phyloP scores from a whole-genome alignment of 2,888 invertebrate genomes.

The Stenodera caucasica region DNA sequence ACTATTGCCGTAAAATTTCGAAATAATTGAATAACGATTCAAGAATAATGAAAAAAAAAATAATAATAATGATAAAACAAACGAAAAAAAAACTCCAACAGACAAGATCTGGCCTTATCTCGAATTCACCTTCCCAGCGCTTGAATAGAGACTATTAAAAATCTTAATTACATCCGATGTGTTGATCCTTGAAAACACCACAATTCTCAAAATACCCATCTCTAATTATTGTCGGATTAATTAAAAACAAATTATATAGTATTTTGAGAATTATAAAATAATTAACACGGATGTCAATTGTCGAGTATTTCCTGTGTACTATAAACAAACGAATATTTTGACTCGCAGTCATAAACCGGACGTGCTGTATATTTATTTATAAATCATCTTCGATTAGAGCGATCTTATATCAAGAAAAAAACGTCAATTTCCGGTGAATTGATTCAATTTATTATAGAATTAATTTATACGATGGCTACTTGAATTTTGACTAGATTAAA shows the following conservation, averaged over 20 bases:
- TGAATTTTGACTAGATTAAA: slow-evolving; percentile 7
- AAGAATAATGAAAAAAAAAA: neutral
- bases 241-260: too few relatives aligned
- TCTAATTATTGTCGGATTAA: slow-evolving; percentile 9
- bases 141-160: slow-evolving; percentile 30
- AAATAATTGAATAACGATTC: neutral
- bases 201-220: slow-evolving; percentile 10
- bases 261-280: too few relatives aligned
- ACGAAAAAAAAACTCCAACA: slow-evolving; percentile 12
- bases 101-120: slow-evolving; percentile 30
- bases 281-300: too few relatives aligned
- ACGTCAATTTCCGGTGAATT: slow-evolving; percentile 10
- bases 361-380: too few relatives aligned
- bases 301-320: too few relatives aligned
- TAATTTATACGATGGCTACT: neutral
- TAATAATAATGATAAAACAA: neutral
- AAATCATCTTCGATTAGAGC: too few relatives aligned
- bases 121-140: slow-evolving; percentile 26
- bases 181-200: slow-evolving; percentile 26
- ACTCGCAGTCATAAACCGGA: too few relatives aligned
- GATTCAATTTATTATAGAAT: slow-evolving; percentile 7
- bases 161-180: slow-evolving; percentile 29
- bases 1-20: neutral
- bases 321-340: neutral
- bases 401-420: too few relatives aligned